phyloP scores from a whole-genome alignment of 1,140 invertebrate species.

The Bombus polaris region DNA sequence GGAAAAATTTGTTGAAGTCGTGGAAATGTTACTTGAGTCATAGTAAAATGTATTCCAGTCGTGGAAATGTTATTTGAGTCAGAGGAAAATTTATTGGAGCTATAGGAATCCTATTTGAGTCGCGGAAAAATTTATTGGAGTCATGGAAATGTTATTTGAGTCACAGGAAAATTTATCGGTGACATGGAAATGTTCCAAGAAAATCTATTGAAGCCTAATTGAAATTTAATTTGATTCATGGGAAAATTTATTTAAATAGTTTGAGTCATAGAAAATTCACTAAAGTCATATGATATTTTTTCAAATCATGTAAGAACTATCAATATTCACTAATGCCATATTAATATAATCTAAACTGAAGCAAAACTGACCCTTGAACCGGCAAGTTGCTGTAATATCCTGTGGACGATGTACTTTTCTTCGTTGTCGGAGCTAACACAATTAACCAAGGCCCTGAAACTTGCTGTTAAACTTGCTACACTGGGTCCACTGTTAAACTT shows the following conservation, averaged over 20 bases:
- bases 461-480: constrained; percentile 3
- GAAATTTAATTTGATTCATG: too few species aligned
- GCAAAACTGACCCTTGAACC: not conserved
- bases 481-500: constrained; percentile 1
- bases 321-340: not conserved
- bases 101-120: not conserved
- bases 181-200: too few species aligned
- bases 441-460: not conserved
- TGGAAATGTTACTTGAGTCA: not conserved
- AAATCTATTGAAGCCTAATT: too few species aligned
- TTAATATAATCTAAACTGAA: not conserved
- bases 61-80: not conserved
- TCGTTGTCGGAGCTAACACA: constrained; percentile 4
- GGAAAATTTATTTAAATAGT: not conserved
- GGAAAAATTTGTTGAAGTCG: not conserved
- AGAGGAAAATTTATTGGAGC: not conserved
- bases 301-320: not conserved
- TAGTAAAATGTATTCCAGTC: not conserved
- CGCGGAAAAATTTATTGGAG: not conserved
- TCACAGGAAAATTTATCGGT: too few species aligned
- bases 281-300: not conserved
- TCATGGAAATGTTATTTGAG: too few species aligned
- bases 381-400: not conserved
- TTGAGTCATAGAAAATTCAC: not conserved
- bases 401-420: not conserved